Conservation (phyloP, 2,113 vertebrate species). For the Gallinago paraguaiae region DNA sequence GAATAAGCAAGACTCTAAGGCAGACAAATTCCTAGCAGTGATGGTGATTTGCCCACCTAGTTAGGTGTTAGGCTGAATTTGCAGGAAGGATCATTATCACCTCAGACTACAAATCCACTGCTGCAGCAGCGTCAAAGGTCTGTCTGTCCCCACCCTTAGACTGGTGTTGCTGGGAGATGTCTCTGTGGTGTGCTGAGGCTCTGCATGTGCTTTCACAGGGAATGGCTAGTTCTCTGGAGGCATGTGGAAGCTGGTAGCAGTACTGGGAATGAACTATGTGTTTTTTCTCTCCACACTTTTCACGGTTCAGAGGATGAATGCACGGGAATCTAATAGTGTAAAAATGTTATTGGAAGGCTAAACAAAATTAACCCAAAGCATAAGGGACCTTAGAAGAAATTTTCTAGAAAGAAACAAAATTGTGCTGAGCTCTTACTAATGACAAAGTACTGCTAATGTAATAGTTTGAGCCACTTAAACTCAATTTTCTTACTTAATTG, state of each 20-base stretch:
- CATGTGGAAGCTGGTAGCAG: not conserved
- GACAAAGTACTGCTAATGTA: not conserved
- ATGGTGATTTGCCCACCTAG: accelerated
- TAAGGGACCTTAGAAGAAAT: not conserved
- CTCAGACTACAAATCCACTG: not conserved
- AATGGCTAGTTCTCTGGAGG: not conserved
- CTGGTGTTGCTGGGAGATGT: not conserved
- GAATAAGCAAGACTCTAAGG: not conserved
- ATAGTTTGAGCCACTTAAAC: not conserved
- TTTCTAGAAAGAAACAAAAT: not conserved
- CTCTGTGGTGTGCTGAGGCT: accelerated
- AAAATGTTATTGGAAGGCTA: not conserved
- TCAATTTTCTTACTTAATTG: not conserved
- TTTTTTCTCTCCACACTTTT: not conserved
- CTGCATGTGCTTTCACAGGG: not conserved
- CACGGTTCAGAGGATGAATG: not conserved
- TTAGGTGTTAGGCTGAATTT: not conserved
- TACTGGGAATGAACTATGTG: accelerated
- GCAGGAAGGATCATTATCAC: not conserved
- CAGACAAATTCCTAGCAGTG: not conserved
- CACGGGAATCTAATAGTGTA: not conserved
- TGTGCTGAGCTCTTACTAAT: not conserved
- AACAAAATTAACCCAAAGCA: not conserved
- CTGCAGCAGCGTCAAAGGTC: accelerated
- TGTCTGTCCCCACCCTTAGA: accelerated